Percentiles rank a stretch among this genome's conserved stretches.
Evolutionary conservation across 2,888 invertebrate genomes (phyloP).

Genomic region (Aphodius granarius): DNA sequence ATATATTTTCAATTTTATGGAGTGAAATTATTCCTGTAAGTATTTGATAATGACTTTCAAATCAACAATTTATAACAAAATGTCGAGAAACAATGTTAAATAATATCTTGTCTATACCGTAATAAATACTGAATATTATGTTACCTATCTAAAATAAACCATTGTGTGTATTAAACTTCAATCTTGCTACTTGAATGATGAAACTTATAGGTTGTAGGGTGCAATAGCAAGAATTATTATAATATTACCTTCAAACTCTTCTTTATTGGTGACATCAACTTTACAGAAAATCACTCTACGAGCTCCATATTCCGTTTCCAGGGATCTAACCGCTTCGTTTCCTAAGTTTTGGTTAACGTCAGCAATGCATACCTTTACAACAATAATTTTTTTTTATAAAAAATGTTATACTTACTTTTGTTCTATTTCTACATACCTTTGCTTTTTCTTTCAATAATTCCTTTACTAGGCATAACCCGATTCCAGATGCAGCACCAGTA

Average conservation of each 20-base stretch:
- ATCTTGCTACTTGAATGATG: no score
- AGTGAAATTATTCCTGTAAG: no score
- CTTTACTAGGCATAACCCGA: conserved; percentile 13
- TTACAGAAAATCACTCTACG: conserved; percentile 22
- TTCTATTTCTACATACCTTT: conserved; percentile 6
- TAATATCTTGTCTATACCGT: no score
- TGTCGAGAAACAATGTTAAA: no score
- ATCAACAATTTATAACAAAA: no score
- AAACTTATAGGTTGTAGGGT: no score
- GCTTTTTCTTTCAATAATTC: conserved; percentile 20
- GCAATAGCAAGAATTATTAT: not conserved
- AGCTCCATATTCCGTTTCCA: conserved; percentile 16
- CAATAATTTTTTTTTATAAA: not conserved
- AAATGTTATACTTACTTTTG: not conserved
- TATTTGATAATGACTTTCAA: no score
- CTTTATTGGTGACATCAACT: conserved; percentile 26
- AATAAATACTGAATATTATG: no score
- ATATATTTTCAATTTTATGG: no score
- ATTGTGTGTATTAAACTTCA: no score
- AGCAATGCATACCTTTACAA: not conserved
- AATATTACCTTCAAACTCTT: conserved; percentile 27
- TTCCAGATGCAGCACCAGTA: conserved; percentile 19
- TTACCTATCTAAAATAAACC: no score
- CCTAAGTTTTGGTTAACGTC: conserved; percentile 24
- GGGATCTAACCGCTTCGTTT: conserved; percentile 14